A percentile compares a stretch with the other conserved stretches of the same genome.
Conservation (phyloP, 1,140 invertebrate genomes). For the Prorops nasuta region DNA sequence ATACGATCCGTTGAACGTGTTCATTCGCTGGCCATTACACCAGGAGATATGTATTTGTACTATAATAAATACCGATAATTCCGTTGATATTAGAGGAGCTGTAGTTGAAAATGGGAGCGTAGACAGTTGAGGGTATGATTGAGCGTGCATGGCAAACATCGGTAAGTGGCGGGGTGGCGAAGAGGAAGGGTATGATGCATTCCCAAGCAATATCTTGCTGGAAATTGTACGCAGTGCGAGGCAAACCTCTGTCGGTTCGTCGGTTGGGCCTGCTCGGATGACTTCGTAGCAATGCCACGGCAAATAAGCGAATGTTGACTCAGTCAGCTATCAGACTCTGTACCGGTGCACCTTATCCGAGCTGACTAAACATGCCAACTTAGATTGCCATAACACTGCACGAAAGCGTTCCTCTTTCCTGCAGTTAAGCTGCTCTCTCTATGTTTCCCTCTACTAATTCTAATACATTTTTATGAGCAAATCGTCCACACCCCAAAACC, state of each 20-base stretch:
- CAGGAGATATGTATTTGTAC: too few relatives aligned
- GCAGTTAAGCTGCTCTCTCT: too few relatives aligned
- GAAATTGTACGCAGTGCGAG: conserved; percentile 37
- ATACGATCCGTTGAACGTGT: too few relatives aligned
- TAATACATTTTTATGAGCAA: too few relatives aligned
- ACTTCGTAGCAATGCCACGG: conserved; percentile 31
- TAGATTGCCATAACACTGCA: conserved; percentile 41
- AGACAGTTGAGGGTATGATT: conserved; percentile 17
- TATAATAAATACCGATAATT: too few relatives aligned
- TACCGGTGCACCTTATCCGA: conserved; percentile 31
- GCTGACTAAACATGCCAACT: conserved; percentile 47
- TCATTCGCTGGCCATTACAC: too few relatives aligned
- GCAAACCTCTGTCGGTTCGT: conserved; percentile 19
- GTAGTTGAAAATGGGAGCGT: too few relatives aligned
- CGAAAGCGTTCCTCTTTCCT: too few relatives aligned
- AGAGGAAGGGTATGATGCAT: conserved; percentile 30
- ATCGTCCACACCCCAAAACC: too few relatives aligned
- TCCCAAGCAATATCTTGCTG: conserved; percentile 41
- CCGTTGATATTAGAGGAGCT: too few relatives aligned
- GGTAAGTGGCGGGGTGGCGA: conserved; percentile 31
- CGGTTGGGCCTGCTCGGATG: conserved; percentile 35
- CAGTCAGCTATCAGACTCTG: conserved; percentile 42
- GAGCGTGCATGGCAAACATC: conserved; percentile 34
- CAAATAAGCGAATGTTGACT: conserved; percentile 46
- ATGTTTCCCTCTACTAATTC: too few relatives aligned